A percentile compares a stretch with the other conserved stretches of the same genome.
These are phyloP conservation scores for Deilephila porcellus DNA, from an alignment of 2,888 invertebrate genomes.

Conservation along the genomic window DNA sequence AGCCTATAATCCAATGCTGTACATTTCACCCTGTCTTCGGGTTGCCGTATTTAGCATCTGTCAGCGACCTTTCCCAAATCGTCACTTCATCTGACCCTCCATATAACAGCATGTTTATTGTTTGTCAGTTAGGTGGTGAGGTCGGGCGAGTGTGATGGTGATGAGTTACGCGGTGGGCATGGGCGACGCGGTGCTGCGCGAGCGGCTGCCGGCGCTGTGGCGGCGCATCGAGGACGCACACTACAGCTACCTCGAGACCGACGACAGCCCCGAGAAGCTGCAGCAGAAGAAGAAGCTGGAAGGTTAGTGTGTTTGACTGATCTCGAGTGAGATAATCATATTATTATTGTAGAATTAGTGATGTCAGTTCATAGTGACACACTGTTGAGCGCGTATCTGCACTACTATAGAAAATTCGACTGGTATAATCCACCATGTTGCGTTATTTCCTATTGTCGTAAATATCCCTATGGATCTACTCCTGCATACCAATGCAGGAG, in stretches of 20 bases:
- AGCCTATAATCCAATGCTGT: too few species aligned
- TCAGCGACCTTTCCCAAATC: too few species aligned
- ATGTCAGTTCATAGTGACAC: not conserved
- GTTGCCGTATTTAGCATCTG: too few species aligned
- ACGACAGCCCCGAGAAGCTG: slow-evolving; percentile 91
- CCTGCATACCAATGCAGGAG: too few species aligned
- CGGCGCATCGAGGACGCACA: slow-evolving; percentile 90
- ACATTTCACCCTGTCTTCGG: too few species aligned
- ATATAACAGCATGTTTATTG: not conserved
- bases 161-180: slow-evolving; percentile 67
- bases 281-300: slow-evolving; percentile 91
- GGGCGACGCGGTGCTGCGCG: slow-evolving; percentile 82
- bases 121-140: slow-evolving; percentile 6
- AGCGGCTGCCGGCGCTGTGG: slow-evolving; percentile 88
- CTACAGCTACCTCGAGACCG: slow-evolving; percentile 91
- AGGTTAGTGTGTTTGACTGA: slow-evolving; percentile 74
- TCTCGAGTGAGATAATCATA: not conserved
- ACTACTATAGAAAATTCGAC: too few species aligned
- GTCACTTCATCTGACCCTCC: not conserved
- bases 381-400: not conserved
- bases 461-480: too few species aligned
- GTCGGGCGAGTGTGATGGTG: slow-evolving; percentile 66
- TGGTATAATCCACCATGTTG: too few species aligned
- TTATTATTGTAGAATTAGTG: too few species aligned
- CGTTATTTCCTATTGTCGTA: too few species aligned